Conservation (phyloP, 2,888 invertebrate species). For the Drosophila percnosoma region DNA sequence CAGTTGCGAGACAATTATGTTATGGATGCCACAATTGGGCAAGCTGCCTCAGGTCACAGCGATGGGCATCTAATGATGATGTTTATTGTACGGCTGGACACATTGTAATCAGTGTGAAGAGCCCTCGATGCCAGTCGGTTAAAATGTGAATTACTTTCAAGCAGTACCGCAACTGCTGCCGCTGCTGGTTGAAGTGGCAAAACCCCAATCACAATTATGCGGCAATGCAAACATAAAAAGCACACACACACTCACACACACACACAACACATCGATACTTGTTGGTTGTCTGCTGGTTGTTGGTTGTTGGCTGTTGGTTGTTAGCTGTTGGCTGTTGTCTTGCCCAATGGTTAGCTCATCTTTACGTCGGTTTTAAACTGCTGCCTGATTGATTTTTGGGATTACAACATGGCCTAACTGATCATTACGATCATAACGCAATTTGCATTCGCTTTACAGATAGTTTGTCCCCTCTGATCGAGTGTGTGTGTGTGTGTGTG, state of each 20-base stretch:
- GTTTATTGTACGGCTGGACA: constrained; percentile 42
- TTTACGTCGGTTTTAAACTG: constrained; percentile 46
- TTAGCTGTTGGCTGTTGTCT: constrained; percentile 12
- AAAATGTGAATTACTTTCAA: constrained; percentile 26
- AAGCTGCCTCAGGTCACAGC: constrained; percentile 20
- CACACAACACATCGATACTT: constrained; percentile 14
- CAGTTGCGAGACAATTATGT: constrained; percentile 8
- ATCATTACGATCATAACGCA: constrained; percentile 73
- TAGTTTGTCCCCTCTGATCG: constrained; percentile 12
- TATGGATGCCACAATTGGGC: constrained; percentile 13
- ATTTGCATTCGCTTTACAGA: constrained; percentile 60
- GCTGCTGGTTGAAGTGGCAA: constrained; percentile 52
- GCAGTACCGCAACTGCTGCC: not conserved
- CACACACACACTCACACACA: not conserved
- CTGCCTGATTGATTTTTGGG: constrained; percentile 53
- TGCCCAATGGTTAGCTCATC: constrained; percentile 50
- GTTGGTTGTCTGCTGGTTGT: constrained; percentile 2
- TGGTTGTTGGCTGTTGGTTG: not conserved
- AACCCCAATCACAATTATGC: constrained; percentile 51
- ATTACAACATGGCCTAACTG: constrained; percentile 70
- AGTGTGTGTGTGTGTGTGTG: not conserved
- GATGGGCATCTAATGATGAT: constrained; percentile 43
- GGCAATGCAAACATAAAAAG: constrained; percentile 45
- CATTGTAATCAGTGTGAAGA: constrained; percentile 61
- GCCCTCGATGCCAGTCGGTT: constrained; percentile 52